Evolutionary conservation across 2,797 vertebrate species (phyloP).

Genomic region (Sebastes vulpes): DNA sequence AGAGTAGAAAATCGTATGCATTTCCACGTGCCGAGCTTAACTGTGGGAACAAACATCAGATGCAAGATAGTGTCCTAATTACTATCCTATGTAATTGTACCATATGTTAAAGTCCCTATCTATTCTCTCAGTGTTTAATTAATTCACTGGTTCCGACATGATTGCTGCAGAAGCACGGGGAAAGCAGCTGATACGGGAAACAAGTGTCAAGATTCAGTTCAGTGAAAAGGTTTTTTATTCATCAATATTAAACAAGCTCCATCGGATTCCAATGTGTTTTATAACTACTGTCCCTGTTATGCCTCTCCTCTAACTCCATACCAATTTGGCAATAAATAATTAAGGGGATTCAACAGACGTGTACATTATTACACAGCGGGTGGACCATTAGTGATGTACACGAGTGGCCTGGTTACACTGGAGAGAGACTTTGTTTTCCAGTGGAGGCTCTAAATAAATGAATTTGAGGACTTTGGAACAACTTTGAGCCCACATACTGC

Average conservation of each 20-base stretch:
- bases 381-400: constrained; percentile 56
- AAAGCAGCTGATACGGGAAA: constrained; percentile 7
- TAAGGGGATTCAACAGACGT: constrained; percentile 52
- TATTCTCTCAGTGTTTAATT: constrained; percentile 17
- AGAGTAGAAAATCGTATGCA: background rate
- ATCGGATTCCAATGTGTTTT: constrained; percentile 42
- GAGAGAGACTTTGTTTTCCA: constrained; percentile 40
- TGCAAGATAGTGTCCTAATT: constrained; percentile 26
- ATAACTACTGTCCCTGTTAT: constrained; percentile 35
- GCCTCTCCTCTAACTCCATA: constrained; percentile 29
- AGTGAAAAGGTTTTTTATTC: constrained; percentile 40
- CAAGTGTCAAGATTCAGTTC: constrained; percentile 35
- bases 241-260: constrained; percentile 65
- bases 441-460: constrained; percentile 6
- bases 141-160: constrained; percentile 6
- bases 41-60: background rate
- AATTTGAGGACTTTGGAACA: constrained; percentile 33
- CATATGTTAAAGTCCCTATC: constrained; percentile 31
- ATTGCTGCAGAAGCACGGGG: background rate
- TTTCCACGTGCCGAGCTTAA: background rate
- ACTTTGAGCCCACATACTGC: constrained; percentile 18
- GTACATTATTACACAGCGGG: constrained; percentile 45
- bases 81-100: constrained; percentile 30
- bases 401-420: constrained; percentile 43
- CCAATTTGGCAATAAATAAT: constrained; percentile 70